A percentile compares a stretch with the other conserved stretches of the same genome.
Conservation (phyloP, 2,888 invertebrate species). For the Gastracanthus pulcherrimus region DNA sequence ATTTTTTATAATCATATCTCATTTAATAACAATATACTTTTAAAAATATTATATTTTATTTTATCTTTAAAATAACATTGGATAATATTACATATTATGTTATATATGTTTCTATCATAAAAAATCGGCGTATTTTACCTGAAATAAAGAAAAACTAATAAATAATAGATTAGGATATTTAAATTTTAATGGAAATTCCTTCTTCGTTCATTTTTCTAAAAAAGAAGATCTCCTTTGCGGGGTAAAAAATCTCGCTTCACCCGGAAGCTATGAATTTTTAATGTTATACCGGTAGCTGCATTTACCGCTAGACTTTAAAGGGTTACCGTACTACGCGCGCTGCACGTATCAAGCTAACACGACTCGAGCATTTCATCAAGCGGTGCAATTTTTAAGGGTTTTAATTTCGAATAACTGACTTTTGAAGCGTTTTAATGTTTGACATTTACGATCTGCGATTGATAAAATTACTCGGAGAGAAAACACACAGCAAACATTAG, state of each 20-base stretch:
- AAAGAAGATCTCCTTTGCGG: background rate
- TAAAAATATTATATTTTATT: too few species aligned
- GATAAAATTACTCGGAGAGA: too few species aligned
- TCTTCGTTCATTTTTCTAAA: background rate
- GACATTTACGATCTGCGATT: too few species aligned
- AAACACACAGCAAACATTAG: too few species aligned
- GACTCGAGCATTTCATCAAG: background rate
- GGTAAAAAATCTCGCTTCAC: slow-evolving; percentile 1
- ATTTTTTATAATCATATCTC: too few species aligned
- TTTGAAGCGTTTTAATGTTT: too few species aligned
- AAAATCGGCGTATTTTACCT: too few species aligned
- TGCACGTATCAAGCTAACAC: background rate
- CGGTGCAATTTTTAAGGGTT: background rate
- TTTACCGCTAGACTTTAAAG: slow-evolving; percentile 26
- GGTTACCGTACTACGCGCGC: slow-evolving; percentile 3
- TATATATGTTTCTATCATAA: too few species aligned
- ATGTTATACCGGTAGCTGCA: slow-evolving; percentile 19
- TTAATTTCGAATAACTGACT: background rate
- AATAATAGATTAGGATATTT: background rate
- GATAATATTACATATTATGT: too few species aligned
- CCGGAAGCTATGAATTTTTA: slow-evolving; percentile 33
- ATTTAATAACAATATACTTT: too few species aligned
- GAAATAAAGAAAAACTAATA: background rate
- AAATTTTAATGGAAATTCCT: background rate
- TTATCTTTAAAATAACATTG: too few species aligned